phyloP scores from a whole-genome alignment of 2,797 vertebrate genomes.

The Argya squamiceps region DNA sequence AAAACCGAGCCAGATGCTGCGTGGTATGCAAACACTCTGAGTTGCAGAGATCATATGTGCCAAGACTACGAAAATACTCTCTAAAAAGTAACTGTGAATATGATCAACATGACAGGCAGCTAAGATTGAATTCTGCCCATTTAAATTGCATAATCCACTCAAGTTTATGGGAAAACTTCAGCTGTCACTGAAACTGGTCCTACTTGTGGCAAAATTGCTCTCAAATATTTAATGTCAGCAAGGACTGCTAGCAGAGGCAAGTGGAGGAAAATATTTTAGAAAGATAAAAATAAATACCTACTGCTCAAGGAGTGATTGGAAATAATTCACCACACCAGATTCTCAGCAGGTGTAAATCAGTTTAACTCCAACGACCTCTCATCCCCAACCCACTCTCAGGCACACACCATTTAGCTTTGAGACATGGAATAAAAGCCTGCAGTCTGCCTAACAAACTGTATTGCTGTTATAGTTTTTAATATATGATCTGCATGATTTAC shows the following conservation, averaged over 20 bases:
- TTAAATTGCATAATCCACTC: slow-evolving; percentile 1
- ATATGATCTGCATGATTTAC: neutral
- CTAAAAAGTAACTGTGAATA: slow-evolving; percentile 17
- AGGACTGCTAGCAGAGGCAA: neutral
- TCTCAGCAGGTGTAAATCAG: neutral
- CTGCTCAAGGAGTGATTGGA: neutral
- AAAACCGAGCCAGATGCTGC: slow-evolving; percentile 39
- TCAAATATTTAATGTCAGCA: neutral
- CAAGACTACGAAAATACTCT: slow-evolving; percentile 15
- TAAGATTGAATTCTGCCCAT: neutral
- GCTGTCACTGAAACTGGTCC: neutral
- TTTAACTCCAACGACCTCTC: neutral
- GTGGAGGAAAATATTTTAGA: neutral
- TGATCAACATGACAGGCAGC: neutral
- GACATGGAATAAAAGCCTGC: neutral
- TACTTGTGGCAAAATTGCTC: neutral
- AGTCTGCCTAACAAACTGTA: neutral
- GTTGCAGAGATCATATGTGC: slow-evolving; percentile 7
- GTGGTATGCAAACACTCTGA: slow-evolving; percentile 34
- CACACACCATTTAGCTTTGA: neutral
- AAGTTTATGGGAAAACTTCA: slow-evolving; percentile 27
- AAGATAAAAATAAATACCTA: neutral
- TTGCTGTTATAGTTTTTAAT: neutral
- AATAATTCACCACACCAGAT: neutral
- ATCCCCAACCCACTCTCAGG: neutral